These are phyloP conservation scores for Microctenopoma stevenorrisi DNA, from an alignment of 2,797 vertebrate species.

Conservation along the genomic window DNA sequence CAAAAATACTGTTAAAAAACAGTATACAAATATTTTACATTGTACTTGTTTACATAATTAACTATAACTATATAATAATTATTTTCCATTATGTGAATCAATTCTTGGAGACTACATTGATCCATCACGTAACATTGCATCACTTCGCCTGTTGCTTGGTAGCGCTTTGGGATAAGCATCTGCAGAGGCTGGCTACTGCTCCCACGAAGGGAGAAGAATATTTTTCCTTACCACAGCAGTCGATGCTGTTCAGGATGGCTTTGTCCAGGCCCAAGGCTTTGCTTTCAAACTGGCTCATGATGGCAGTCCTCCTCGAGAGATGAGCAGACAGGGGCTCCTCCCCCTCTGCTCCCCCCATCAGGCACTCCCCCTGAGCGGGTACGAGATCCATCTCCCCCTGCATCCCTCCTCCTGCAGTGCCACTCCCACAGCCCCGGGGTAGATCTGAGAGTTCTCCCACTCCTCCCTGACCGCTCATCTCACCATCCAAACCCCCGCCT, in stretches of 20 bases:
- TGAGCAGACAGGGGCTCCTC: conserved; percentile 89
- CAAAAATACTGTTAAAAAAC: conserved; percentile 1
- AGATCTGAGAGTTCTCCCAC: conserved; percentile 76
- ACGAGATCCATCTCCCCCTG: conserved; percentile 90
- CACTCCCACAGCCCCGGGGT: conserved; percentile 65
- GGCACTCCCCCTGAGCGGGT: conserved; percentile 87
- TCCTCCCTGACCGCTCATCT: conserved; percentile 86
- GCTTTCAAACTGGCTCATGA: conserved; percentile 93
- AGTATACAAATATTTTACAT: not conserved
- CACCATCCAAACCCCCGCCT: conserved; percentile 87
- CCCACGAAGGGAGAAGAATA: too few relatives aligned
- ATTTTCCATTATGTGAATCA: too few relatives aligned
- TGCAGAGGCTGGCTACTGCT: too few relatives aligned
- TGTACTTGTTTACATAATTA: too few relatives aligned
- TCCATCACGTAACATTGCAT: too few relatives aligned
- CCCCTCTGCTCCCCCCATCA: conserved; percentile 87
- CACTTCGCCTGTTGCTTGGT: too few relatives aligned
- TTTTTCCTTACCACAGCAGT: conserved; percentile 92
- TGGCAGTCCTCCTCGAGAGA: conserved; percentile 91
- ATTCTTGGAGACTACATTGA: too few relatives aligned
- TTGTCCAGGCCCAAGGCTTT: conserved; percentile 97
- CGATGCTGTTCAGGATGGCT: conserved; percentile 97
- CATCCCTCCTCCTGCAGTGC: conserved; percentile 76
- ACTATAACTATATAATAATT: too few relatives aligned
- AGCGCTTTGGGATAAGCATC: too few relatives aligned